Evolutionary conservation across 2,888 invertebrate species (phyloP).

Genomic region (Perdita meconis): DNA sequence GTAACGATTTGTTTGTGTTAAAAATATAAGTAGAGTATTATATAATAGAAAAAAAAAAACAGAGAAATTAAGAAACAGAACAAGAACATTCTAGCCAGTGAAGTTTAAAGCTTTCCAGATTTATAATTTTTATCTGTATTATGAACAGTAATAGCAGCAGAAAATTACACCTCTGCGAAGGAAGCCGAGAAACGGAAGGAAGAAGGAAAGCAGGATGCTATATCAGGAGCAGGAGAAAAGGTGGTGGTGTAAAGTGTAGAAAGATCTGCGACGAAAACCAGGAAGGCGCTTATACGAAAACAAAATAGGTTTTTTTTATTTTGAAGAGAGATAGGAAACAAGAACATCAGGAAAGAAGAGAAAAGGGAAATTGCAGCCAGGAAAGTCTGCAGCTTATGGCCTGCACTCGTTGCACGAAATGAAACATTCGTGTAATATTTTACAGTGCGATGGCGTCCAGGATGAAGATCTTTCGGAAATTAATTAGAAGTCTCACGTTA

Average conservation of each 20-base stretch:
- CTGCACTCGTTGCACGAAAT: slow-evolving; percentile 15
- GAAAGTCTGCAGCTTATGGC: slow-evolving; percentile 1
- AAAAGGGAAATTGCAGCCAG: slow-evolving; percentile 5
- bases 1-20: no score
- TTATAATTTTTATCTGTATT: slow-evolving; percentile 25
- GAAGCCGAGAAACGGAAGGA: slow-evolving; percentile 6
- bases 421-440: slow-evolving; percentile 55
- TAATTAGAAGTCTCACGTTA: slow-evolving; percentile 49
- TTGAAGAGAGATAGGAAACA: neutral
- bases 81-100: neutral
- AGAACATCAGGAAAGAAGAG: neutral
- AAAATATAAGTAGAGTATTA: no score
- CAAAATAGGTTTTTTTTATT: neutral
- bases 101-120: slow-evolving; percentile 5
- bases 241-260: slow-evolving; percentile 15
- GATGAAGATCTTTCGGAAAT: slow-evolving; percentile 49
- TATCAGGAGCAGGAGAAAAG: slow-evolving; percentile 17
- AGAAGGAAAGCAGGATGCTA: neutral
- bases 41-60: neutral
- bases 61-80: neutral
- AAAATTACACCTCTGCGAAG: neutral
- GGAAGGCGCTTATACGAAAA: slow-evolving; percentile 9
- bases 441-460: slow-evolving; percentile 1
- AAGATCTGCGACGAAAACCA: neutral
- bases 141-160: neutral